Base-by-base conservation (phyloP, 2,797 vertebrate genomes). In the Pyrocephalus nanus region DNA sequence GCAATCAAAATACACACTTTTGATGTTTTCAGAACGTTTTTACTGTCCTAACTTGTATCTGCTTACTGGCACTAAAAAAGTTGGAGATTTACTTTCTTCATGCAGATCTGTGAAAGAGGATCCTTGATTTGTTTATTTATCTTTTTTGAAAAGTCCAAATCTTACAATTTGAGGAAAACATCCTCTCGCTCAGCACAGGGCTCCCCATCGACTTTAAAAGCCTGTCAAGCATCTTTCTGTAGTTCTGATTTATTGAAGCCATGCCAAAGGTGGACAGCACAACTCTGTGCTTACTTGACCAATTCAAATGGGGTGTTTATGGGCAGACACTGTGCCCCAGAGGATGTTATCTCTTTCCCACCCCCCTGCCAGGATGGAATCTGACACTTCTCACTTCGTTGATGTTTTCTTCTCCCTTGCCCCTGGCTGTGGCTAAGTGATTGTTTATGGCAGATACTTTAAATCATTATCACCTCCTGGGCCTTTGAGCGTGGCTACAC, bases 401-500 rank as follows among this genome's bases (percentile, higher is more conserved):
- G 82, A 92, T 95, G 95, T 96, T 97, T 97, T 93, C 92, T 95
- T 96, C 96, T 97, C 91, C 75, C 65, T 92, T 83, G 94, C 96
- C 95, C 80, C 96, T 77, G 90, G 95, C 95, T 95, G 89, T 70
- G 92, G 88, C 94, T 97, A 95, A 96, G 95, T 96, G 96, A 95
- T 95, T 97, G 96, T 97, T 97, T 96, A 97, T 91, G 91, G 96
- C 90, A 96, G 92, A 95, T 93, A 94, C 96, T 96, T 94, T 94
- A 93, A 95, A 94, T 95, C 95, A 92, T 96, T 97, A 94, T 96
- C 95, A 95, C 95, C 96, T 96, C 91, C 94, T 42, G 89, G 38
- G 89, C 67, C 74, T 96, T 96, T 96, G 95, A 96, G 86, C 71
- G 51, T 43, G 21, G 76, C 86, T 45, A 69, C 51, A 50, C 60